A percentile compares a stretch with the other conserved stretches of the same genome.
These are phyloP conservation scores for Escarpia spicata DNA, from an alignment of 2,888 invertebrate species.

Conservation along the genomic window DNA sequence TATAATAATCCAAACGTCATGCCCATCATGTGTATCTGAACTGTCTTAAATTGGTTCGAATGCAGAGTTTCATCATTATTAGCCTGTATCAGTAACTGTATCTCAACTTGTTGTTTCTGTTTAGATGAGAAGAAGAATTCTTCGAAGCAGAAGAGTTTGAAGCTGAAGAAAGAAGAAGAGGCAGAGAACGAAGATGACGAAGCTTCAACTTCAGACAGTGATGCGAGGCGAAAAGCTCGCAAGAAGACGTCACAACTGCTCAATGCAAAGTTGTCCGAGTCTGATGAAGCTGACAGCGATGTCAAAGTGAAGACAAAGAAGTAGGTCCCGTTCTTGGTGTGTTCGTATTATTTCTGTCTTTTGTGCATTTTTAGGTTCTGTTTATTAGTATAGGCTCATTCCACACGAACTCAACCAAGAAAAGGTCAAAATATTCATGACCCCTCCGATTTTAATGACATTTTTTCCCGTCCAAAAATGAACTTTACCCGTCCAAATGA, in stretches of 20 bases:
- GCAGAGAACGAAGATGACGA: background rate
- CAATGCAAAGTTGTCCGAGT: background rate
- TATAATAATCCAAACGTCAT: too few relatives aligned
- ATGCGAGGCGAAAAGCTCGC: background rate
- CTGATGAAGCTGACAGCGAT: background rate
- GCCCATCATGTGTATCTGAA: too few relatives aligned
- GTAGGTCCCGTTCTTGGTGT: background rate
- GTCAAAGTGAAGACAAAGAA: background rate
- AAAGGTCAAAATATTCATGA: too few relatives aligned
- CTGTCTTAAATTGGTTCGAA: too few relatives aligned
- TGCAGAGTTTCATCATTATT: too few relatives aligned
- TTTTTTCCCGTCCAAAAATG: too few relatives aligned
- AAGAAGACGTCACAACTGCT: background rate
- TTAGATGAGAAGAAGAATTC: background rate
- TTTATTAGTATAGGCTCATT: background rate
- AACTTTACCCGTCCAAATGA: too few relatives aligned
- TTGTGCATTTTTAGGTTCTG: too few relatives aligned
- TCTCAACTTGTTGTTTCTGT: background rate
- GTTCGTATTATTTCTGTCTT: background rate
- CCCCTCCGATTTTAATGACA: too few relatives aligned
- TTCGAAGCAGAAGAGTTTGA: background rate
- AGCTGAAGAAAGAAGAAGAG: background rate
- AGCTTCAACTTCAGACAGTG: background rate
- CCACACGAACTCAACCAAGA: too few relatives aligned
- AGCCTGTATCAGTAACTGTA: background rate